Conservation (phyloP, 2,888 invertebrate species). For the Caenorhabditis doughertyi region DNA sequence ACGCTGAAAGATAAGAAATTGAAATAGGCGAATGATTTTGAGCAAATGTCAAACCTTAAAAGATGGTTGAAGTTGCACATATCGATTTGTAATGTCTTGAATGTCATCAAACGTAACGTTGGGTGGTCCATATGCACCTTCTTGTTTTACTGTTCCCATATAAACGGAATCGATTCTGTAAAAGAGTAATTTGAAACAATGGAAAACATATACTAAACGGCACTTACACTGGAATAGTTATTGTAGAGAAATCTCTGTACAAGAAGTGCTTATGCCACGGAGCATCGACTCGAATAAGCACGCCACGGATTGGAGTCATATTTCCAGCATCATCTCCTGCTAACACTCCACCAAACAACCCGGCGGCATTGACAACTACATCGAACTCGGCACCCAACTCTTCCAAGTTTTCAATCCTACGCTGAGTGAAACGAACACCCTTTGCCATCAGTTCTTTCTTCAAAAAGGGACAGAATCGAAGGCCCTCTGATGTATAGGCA, state of each 20-base stretch:
- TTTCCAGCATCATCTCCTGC: slow-evolving; percentile 81
- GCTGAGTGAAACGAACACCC: slow-evolving; percentile 64
- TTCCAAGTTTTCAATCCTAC: slow-evolving; percentile 60
- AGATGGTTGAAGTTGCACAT: slow-evolving; percentile 68
- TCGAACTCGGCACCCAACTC: slow-evolving; percentile 81
- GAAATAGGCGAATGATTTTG: not conserved
- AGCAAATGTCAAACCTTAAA: slow-evolving; percentile 47
- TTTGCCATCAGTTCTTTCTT: slow-evolving; percentile 59
- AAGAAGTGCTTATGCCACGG: slow-evolving; percentile 94
- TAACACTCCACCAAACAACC: slow-evolving; percentile 83
- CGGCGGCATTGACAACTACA: slow-evolving; percentile 84
- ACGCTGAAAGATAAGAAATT: slow-evolving; percentile 36
- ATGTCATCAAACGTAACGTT: slow-evolving; percentile 63
- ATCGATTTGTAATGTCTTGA: slow-evolving; percentile 61
- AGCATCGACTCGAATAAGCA: slow-evolving; percentile 86
- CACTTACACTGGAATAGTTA: slow-evolving; percentile 73
- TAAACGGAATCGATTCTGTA: slow-evolving; percentile 69
- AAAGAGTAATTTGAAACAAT: not conserved
- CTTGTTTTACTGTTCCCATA: slow-evolving; percentile 71
- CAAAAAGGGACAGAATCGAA: slow-evolving; percentile 71
- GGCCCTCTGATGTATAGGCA: slow-evolving; percentile 74
- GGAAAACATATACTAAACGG: not conserved
- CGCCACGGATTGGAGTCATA: slow-evolving; percentile 63
- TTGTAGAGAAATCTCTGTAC: slow-evolving; percentile 83
- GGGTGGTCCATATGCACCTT: slow-evolving; percentile 45